Evolutionary conservation across 2,888 invertebrate genomes (phyloP).

Genomic region (Latheticus oryzae): DNA sequence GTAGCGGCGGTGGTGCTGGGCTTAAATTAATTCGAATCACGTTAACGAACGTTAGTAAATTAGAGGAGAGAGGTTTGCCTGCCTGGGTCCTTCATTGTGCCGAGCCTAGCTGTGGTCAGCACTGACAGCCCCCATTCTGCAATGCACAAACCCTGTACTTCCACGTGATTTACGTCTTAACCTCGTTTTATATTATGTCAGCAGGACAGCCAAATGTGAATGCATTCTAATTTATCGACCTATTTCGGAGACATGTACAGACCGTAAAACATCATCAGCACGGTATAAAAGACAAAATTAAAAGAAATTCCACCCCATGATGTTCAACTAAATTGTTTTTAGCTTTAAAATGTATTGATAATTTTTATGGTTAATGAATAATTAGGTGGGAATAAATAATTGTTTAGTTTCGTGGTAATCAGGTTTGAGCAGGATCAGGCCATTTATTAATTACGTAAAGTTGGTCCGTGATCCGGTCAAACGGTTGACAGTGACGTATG

Average conservation of each 20-base stretch:
- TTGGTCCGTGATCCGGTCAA: constrained; percentile 41
- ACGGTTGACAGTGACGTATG: constrained; percentile 44
- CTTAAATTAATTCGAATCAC: constrained; percentile 65
- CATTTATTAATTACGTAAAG: constrained; percentile 43
- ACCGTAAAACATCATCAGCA: too few species aligned
- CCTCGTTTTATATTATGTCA: constrained; percentile 72
- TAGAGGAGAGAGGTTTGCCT: constrained; percentile 56
- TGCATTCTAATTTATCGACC: constrained; percentile 25
- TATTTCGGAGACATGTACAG: too few species aligned
- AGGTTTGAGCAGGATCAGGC: constrained; percentile 3
- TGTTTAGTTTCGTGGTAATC: constrained; percentile 9
- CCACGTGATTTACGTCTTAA: constrained; percentile 73
- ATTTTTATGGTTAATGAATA: too few species aligned
- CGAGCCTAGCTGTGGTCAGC: constrained; percentile 63
- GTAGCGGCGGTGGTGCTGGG: constrained; percentile 50
- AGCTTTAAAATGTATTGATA: too few species aligned
- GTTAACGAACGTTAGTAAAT: constrained; percentile 65
- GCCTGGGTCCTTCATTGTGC: constrained; percentile 51
- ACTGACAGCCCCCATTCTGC: constrained; percentile 54
- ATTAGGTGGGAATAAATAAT: constrained; percentile 1
- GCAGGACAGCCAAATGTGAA: constrained; percentile 47
- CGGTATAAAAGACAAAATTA: too few species aligned
- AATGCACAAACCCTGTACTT: constrained; percentile 58
- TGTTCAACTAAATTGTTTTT: too few species aligned
- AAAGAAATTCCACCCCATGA: too few species aligned